Percentiles rank a stretch among this genome's conserved stretches.
Conservation (phyloP, 2,888 invertebrate genomes). For the Mimumesa dahlbomi region DNA sequence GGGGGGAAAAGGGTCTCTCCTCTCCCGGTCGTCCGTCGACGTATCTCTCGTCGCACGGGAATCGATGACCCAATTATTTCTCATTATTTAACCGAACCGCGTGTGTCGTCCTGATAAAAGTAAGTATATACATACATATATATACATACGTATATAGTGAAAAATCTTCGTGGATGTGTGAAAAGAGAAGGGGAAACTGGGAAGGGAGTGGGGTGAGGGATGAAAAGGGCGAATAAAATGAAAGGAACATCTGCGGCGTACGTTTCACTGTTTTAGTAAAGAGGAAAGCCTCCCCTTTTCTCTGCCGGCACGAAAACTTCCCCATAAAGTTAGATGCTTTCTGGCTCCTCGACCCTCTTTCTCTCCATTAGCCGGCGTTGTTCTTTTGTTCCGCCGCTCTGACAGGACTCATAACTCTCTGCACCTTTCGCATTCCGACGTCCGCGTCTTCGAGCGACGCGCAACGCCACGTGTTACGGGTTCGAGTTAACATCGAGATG, state of each 20-base stretch:
- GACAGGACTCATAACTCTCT: slow-evolving; percentile 32
- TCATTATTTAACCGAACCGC: slow-evolving; percentile 10
- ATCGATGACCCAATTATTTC: slow-evolving; percentile 25
- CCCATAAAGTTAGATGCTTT: slow-evolving; percentile 35
- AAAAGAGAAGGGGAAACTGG: no score
- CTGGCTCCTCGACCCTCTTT: slow-evolving; percentile 2
- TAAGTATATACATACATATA: no score
- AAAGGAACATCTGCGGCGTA: not conserved
- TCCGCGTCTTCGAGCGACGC: slow-evolving; percentile 12
- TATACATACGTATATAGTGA: no score
- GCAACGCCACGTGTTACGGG: slow-evolving; percentile 32
- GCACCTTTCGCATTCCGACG: slow-evolving; percentile 5
- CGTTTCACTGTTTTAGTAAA: slow-evolving; percentile 3
- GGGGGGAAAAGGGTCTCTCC: no score
- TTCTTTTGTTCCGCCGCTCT: slow-evolving; percentile 18
- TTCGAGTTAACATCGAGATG: slow-evolving; percentile 20
- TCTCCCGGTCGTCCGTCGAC: not conserved
- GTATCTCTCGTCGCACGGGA: not conserved
- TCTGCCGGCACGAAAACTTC: slow-evolving; percentile 2
- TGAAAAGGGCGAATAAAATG: slow-evolving; percentile 9
- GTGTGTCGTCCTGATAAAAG: slow-evolving; percentile 13
- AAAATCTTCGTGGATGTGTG: no score
- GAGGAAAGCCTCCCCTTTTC: slow-evolving; percentile 1
- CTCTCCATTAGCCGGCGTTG: slow-evolving; percentile 23
- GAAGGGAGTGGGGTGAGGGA: no score